These are phyloP conservation scores for Pseudochaenichthys georgianus DNA, from an alignment of 2,797 vertebrate genomes.

Conservation along the genomic window DNA sequence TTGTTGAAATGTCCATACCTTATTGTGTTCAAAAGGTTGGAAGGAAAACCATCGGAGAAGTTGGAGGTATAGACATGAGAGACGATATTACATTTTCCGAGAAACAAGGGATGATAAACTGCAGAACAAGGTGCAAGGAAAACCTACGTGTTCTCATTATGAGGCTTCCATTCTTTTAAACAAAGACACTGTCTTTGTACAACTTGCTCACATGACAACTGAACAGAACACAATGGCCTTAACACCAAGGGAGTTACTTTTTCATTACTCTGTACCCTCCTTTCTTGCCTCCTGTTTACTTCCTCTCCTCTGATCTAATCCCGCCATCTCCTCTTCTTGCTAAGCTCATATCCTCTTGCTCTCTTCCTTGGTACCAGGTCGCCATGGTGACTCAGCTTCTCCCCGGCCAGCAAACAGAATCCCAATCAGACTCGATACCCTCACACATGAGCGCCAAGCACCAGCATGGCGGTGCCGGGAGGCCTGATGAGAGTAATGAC, in stretches of 20 bases:
- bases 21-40: not conserved
- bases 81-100: not conserved
- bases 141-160: slow-evolving; percentile 32
- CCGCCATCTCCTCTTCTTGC: slow-evolving; percentile 19
- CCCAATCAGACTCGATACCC: slow-evolving; percentile 69
- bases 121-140: slow-evolving; percentile 12
- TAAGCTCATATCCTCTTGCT: slow-evolving; percentile 41
- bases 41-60: not conserved
- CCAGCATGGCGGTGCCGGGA: slow-evolving; percentile 60
- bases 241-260: slow-evolving; percentile 29
- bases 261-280: slow-evolving; percentile 28
- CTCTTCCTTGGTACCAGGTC: slow-evolving; percentile 68
- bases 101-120: not conserved
- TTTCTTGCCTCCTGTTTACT: slow-evolving; percentile 13
- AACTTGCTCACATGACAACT: slow-evolving; percentile 24
- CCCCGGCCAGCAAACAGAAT: slow-evolving; percentile 70
- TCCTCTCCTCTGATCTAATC: slow-evolving; percentile 15
- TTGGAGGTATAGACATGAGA: not conserved
- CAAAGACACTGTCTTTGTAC: not conserved
- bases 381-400: slow-evolving; percentile 81
- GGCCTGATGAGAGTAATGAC: slow-evolving; percentile 81
- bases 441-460: slow-evolving; percentile 21
- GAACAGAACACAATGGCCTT: slow-evolving; percentile 13
- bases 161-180: slow-evolving; percentile 4
- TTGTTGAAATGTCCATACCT: not conserved